Evolutionary conservation across 1,140 invertebrate genomes (phyloP).

Genomic region (Linepithema humile): DNA sequence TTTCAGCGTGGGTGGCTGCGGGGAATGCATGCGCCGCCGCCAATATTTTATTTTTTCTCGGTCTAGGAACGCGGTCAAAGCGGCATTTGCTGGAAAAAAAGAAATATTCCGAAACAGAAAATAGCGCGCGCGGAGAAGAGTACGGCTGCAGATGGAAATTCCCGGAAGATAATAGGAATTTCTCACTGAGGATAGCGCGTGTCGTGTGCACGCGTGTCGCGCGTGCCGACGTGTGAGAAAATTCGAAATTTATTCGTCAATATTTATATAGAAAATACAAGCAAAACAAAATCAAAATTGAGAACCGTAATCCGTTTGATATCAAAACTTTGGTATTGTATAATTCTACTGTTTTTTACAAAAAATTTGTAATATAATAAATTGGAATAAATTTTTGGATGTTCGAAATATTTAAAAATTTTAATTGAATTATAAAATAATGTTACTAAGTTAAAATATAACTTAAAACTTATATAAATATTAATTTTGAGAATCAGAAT

Average conservation of each 20-base stretch:
- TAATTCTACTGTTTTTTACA: background rate
- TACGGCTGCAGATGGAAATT: conserved; percentile 62
- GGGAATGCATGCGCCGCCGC: conserved; percentile 42
- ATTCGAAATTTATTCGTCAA: background rate
- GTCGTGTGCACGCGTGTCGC: conserved; percentile 11
- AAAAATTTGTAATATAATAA: background rate
- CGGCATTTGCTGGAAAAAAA: background rate
- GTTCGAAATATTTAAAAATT: background rate
- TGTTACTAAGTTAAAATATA: background rate
- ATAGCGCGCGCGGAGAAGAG: conserved; percentile 55
- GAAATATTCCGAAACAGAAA: conserved; percentile 41
- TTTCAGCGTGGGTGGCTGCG: background rate
- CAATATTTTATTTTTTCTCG: conserved; percentile 67
- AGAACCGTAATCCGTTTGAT: background rate
- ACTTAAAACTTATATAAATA: background rate
- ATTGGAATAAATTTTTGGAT: background rate
- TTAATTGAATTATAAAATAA: background rate
- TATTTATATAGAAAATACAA: background rate
- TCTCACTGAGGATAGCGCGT: conserved; percentile 44
- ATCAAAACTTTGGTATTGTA: background rate
- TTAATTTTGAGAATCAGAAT: background rate
- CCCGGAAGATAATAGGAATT: conserved; percentile 65
- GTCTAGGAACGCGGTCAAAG: conserved; percentile 62
- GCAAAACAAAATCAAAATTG: background rate
- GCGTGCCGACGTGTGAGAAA: background rate